A percentile compares a stretch with the other conserved stretches of the same genome.
Conservation (phyloP, 37 sponge, comb jelly and placozoan species). For the Beroe ovata region DNA sequence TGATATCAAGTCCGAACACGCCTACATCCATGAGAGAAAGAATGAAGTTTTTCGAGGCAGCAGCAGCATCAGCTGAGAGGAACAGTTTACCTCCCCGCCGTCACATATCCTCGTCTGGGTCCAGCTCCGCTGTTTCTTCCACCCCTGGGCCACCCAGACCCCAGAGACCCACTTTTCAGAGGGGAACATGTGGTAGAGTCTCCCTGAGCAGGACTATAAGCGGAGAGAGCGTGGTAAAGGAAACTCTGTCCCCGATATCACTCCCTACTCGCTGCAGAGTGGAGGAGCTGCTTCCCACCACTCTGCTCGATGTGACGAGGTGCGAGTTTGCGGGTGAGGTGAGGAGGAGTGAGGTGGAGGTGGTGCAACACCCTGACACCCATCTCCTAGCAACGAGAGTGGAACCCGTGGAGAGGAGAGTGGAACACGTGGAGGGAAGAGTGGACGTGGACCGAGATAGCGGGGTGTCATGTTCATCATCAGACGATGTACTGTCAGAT, state of each 20-base stretch:
- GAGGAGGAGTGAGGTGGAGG: background rate
- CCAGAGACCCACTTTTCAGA: background rate
- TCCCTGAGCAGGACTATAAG: slow-evolving; percentile 14
- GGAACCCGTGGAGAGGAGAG: slow-evolving; percentile 30
- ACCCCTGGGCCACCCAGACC: background rate
- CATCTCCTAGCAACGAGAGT: background rate
- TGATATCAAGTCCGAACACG: slow-evolving; percentile 27
- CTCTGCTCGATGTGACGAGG: background rate
- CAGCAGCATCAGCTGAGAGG: background rate
- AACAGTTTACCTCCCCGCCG: background rate
- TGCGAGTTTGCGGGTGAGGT: slow-evolving; percentile 22
- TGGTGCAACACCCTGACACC: background rate
- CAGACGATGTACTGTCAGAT: background rate
- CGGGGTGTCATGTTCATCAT: slow-evolving; percentile 51
- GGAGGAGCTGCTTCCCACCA: background rate
- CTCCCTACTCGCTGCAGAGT: slow-evolving; percentile 31
- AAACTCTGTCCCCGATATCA: slow-evolving; percentile 21
- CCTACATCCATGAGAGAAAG: no score
- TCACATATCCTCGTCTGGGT: background rate
- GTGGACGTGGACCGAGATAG: slow-evolving; percentile 14
- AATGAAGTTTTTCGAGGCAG: slow-evolving; percentile 61
- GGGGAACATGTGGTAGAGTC: slow-evolving; percentile 3
- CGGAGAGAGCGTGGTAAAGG: slow-evolving; percentile 53
- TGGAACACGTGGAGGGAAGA: background rate
- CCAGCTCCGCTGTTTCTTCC: slow-evolving; percentile 11